Evolutionary conservation across 1,140 invertebrate genomes (phyloP).

Genomic region (Chelonus insularis): DNA sequence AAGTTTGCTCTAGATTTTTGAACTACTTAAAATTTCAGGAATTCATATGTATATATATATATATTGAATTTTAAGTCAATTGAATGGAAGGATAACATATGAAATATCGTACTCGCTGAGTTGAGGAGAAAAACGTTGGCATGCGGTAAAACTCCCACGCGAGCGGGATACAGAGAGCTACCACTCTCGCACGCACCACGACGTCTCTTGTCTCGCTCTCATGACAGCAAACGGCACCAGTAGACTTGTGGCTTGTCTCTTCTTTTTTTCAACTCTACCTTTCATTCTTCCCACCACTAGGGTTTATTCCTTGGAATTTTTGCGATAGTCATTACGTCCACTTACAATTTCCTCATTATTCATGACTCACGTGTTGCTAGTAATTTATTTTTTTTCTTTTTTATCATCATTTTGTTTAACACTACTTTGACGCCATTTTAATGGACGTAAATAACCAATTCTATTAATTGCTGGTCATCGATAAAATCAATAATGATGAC

Average conservation of each 20-base stretch:
- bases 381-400: no score
- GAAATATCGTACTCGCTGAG: slow-evolving; percentile 23
- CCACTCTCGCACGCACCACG: slow-evolving; percentile 7
- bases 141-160: slow-evolving; percentile 35
- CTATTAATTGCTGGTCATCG: no score
- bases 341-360: not conserved
- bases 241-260: not conserved
- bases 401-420: no score
- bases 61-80: no score
- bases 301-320: not conserved
- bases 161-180: slow-evolving; percentile 1
- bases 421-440: no score
- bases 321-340: not conserved
- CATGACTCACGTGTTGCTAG: no score
- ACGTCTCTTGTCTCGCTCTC: not conserved
- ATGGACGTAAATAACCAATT: no score
- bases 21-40: no score
- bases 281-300: not conserved
- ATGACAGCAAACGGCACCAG: slow-evolving; percentile 1
- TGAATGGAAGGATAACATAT: not conserved
- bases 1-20: no score
- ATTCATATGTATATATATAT: no score
- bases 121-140: slow-evolving; percentile 30
- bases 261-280: not conserved
- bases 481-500: no score